Base-by-base conservation (phyloP, 2,888 invertebrate species). In the Coleophora deauratella region DNA sequence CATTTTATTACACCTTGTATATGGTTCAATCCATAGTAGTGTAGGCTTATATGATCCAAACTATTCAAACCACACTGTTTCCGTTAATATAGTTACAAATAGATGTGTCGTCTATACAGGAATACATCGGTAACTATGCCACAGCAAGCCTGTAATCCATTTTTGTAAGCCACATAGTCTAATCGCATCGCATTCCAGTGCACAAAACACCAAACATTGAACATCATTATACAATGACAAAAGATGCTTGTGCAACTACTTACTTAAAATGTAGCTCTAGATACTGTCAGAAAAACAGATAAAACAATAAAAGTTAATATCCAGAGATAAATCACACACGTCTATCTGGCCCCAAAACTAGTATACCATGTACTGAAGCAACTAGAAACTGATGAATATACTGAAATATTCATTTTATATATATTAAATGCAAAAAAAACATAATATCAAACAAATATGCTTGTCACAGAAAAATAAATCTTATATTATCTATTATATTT, bases 161-260 rank as follows among this genome's bases (percentile, higher is more conserved):
- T 64, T 61, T 56, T 63, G 57, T 60, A 59, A 54, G 54, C 60
- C 59, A 60, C 54, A 60, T 55, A 21, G 33, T 39, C 59, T 79
- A 77, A 79, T 78, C 72, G 72, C 55, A 58, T 66, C 57, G 66
- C 77, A 77, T 80, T 78, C 77, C 77, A 56, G 64, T 62, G 67
- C 58, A 79, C 76, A 80, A 79, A 81, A 78, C 79, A 79, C 76
- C 72, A 67, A 69, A 63, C 70, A 62, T 58, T 65, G 71, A 69
- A 59, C 73, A 73, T 80, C 80, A 77, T 81, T 81, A 80, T 75
- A 79, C 76, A 76, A 78, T 77, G 79, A 82, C 84, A 82, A 80
- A 82, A 81, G 79, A 77, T 77, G 68, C 75, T 84, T 80, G 78
- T 66, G 79, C 75, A 82, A 82, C 80, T 72, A 63, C 65, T 21